These are phyloP conservation scores for Podocnemis expansa DNA, from an alignment of 2,113 vertebrate genomes.

Conservation along the genomic window DNA sequence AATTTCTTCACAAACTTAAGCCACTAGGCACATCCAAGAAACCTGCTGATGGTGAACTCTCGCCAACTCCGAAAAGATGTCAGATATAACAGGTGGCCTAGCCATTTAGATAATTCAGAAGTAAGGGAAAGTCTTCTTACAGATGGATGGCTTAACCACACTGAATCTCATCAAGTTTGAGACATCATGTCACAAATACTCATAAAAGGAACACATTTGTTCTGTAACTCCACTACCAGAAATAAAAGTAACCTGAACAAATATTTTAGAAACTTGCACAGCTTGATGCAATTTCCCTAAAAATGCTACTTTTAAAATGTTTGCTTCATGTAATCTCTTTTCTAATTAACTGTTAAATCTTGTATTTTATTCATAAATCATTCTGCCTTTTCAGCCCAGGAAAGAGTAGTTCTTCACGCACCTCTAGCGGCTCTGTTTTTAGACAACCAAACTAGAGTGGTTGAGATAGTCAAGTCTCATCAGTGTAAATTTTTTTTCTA, in stretches of 20 bases:
- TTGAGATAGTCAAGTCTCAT: background rate
- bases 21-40: constrained; percentile 4
- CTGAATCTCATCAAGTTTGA: background rate
- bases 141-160: background rate
- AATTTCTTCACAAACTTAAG: constrained; percentile 29
- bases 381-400: background rate
- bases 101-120: background rate
- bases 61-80: constrained; percentile 17
- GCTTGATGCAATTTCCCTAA: background rate
- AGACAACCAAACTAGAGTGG: background rate
- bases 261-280: background rate
- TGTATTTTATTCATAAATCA: background rate
- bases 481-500: background rate
- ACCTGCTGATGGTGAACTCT: constrained; percentile 40
- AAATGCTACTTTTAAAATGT: background rate
- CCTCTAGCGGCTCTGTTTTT: background rate
- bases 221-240: background rate
- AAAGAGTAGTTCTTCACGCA: background rate
- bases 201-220: background rate
- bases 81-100: background rate
- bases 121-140: background rate
- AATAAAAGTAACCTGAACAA: background rate
- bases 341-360: background rate
- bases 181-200: background rate
- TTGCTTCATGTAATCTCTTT: background rate